phyloP scores from a whole-genome alignment of 2,797 vertebrate species.

The Anguilla pacifica region DNA sequence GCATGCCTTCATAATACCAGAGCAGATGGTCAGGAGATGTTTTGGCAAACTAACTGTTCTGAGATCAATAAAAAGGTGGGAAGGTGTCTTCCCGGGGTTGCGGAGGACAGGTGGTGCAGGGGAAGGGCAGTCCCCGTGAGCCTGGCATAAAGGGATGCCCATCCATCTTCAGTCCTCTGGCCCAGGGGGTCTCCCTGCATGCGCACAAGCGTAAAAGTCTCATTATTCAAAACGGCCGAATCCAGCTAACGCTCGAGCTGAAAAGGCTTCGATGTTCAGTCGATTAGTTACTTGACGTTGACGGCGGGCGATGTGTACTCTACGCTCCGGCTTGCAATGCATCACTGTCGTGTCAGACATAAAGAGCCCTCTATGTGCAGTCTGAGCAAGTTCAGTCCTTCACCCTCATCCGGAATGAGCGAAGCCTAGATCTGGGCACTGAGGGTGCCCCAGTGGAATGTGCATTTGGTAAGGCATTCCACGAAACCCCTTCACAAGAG shows the following conservation, averaged over 20 bases:
- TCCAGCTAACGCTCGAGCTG: background rate
- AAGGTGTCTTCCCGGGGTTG: conserved; percentile 11
- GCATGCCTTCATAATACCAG: background rate
- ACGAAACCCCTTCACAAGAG: background rate
- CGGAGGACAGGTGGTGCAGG: background rate
- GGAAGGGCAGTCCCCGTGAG: background rate
- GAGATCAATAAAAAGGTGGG: conserved; percentile 9
- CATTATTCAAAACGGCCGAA: background rate
- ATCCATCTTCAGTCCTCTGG: background rate
- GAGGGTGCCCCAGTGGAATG: conserved; percentile 7
- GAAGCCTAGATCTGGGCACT: background rate
- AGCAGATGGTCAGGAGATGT: background rate
- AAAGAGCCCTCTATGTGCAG: background rate
- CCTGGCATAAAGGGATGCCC: background rate
- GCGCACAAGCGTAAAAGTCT: background rate
- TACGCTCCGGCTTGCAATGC: background rate
- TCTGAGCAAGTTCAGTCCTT: background rate
- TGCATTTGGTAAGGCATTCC: conserved; percentile 19
- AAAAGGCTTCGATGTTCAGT: background rate
- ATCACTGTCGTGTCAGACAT: conserved; percentile 5
- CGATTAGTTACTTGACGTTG: background rate
- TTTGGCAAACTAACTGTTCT: background rate
- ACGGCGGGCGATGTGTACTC: background rate
- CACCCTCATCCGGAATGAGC: background rate
- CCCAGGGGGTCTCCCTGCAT: background rate